Conservation (phyloP, 1,140 invertebrate species). For the Piezodorus guildinii region DNA sequence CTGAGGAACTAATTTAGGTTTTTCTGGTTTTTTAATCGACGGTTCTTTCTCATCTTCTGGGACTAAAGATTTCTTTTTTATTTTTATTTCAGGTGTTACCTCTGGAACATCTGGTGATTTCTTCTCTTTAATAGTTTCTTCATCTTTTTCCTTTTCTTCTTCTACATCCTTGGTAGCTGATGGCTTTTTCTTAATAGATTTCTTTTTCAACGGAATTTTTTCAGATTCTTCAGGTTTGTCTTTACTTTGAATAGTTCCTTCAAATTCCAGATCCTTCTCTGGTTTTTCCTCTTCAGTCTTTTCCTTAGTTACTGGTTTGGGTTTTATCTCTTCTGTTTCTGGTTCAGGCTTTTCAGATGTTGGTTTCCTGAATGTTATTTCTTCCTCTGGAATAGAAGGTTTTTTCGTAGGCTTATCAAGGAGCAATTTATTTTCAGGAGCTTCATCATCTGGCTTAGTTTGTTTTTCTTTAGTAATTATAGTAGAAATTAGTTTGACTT, state of each 20-base stretch:
- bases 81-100: not conserved
- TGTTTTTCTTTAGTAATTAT: too few species aligned
- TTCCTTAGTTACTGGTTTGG: conserved; percentile 32
- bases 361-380: conserved; percentile 27
- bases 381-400: conserved; percentile 20
- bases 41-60: conserved; percentile 20
- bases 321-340: conserved; percentile 26
- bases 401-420: conserved; percentile 30
- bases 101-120: not conserved
- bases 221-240: not conserved
- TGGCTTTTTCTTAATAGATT: conserved; percentile 28
- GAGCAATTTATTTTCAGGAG: conserved; percentile 26
- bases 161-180: not conserved
- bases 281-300: conserved; percentile 30
- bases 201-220: conserved; percentile 18
- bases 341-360: conserved; percentile 18
- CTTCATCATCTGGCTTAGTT: too few species aligned
- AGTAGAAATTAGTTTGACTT: too few species aligned
- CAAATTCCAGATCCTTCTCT: conserved; percentile 26
- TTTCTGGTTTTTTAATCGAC: not conserved
- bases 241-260: not conserved
- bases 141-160: not conserved
- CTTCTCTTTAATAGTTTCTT: too few species aligned
- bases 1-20: conserved; percentile 17
- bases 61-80: not conserved